Evolutionary conservation across 2,797 vertebrate genomes (phyloP).

Genomic region (Pangasius larnaudii): DNA sequence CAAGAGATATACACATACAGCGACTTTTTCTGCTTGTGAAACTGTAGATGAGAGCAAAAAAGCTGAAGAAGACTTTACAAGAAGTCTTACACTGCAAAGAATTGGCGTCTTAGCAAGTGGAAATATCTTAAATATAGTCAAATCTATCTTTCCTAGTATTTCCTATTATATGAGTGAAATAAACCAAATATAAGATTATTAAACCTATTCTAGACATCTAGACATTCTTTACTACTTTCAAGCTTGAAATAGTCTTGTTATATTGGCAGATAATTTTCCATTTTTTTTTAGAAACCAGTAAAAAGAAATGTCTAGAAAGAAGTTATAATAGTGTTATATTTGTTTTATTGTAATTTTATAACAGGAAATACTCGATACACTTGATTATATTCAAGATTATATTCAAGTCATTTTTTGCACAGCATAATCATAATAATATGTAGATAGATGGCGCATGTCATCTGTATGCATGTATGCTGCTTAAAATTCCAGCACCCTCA

Average conservation of each 20-base stretch:
- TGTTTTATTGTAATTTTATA: neutral
- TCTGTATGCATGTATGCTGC: too few species aligned
- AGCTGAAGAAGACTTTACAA: neutral
- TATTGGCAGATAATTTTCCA: neutral
- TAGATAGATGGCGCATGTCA: neutral
- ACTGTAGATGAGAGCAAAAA: neutral
- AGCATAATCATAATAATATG: neutral
- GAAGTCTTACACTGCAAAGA: neutral
- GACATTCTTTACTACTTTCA: neutral
- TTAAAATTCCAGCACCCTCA: neutral
- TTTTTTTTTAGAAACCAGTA: neutral
- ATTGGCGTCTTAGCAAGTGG: too few species aligned
- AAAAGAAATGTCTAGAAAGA: neutral
- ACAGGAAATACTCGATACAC: neutral
- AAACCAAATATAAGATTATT: neutral
- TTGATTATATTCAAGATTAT: neutral
- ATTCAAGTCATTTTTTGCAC: neutral
- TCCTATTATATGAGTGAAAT: neutral
- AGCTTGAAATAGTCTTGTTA: neutral
- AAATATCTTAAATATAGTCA: neutral
- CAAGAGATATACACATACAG: neutral
- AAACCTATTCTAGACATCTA: neutral
- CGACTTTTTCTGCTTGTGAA: neutral
- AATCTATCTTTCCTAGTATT: too few species aligned
- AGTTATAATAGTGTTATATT: neutral